Evolutionary conservation across 2,888 invertebrate species (phyloP), one percentile per base, ranked within the genome.

Genomic region (Agrotis exclamationis): DNA sequence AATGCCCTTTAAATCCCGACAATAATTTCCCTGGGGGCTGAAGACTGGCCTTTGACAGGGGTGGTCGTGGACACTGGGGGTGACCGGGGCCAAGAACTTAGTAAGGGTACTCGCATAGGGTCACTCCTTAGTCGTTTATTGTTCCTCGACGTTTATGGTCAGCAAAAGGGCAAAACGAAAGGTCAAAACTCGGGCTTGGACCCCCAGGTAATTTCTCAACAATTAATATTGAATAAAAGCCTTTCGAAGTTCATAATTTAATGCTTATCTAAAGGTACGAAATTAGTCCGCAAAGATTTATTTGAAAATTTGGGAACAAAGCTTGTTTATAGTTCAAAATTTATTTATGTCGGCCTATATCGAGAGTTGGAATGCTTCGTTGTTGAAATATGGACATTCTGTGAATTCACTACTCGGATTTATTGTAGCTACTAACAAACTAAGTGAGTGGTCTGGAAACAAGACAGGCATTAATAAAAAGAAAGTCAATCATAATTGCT

Each of bases 1-100:
- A 93, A 90, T 95, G 95, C 96, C 96, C 96, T 96, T 96, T 96
- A 96, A 96, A 96, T 95, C 96, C 96, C 94, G 94, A 95, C 96
- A 94, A 96, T 96, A 95, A 96, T 96, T 96, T 96, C 96, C 96
- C 96, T 81, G 65, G 96, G 92, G 96, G 91, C 88, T 88, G 84
- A 86, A 89, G 91, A 85, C 90, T 95, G 93, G 93, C 94, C 94
- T 95, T 95, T 95, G 95, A 93, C 94, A 91, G 94, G 95, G 96
- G 95, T 91, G 91, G 90, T 89, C 89, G 89, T 93, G 95, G 96
- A 93, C 96, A 92, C 91, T 89, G 91, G 90, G 93, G 94, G 93
- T 88, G 92, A 91, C 89, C 88, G 88, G 88, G 87, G 85, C 91
- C 90, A 93, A 94, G 93, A 95, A 94, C 92, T 93, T 91, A 87